Evolutionary conservation across 1,140 invertebrate genomes (phyloP).

Genomic region (Rhyacophila brunnea): DNA sequence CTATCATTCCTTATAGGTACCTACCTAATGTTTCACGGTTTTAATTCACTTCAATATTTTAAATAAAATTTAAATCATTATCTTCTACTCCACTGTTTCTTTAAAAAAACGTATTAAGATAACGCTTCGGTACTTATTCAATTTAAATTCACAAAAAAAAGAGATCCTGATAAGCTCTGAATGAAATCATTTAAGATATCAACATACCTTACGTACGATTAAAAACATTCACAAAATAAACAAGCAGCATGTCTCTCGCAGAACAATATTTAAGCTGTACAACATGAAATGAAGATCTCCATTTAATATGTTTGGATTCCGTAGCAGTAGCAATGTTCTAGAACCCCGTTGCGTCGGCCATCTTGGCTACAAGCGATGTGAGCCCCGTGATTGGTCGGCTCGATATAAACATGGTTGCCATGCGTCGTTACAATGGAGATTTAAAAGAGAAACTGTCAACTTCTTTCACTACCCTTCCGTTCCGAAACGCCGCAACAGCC

Average conservation of each 20-base stretch:
- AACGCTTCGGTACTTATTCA: too few species aligned
- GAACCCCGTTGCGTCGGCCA: slow-evolving; percentile 23
- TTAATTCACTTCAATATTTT: too few species aligned
- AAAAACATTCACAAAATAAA: background rate
- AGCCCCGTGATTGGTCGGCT: slow-evolving; percentile 9
- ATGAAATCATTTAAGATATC: background rate
- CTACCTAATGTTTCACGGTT: too few species aligned
- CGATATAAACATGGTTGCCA: slow-evolving; percentile 19
- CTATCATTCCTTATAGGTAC: too few species aligned
- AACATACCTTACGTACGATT: background rate
- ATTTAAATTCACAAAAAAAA: too few species aligned
- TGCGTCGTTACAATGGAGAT: slow-evolving; percentile 18
- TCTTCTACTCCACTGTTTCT: too few species aligned
- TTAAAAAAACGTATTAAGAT: too few species aligned
- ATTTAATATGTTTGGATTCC: slow-evolving; percentile 9
- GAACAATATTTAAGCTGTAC: too few species aligned
- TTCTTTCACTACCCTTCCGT: background rate
- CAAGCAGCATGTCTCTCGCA: background rate
- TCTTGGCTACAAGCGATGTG: slow-evolving; percentile 5
- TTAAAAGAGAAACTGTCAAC: slow-evolving; percentile 25
- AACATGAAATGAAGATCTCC: slow-evolving; percentile 4
- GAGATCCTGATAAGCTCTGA: background rate
- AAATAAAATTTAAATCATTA: too few species aligned
- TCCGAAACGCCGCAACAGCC: slow-evolving; percentile 7
- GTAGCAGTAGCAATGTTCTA: background rate